These are phyloP conservation scores for Falco concolor DNA, from an alignment of 2,797 vertebrate genomes.

Conservation along the genomic window DNA sequence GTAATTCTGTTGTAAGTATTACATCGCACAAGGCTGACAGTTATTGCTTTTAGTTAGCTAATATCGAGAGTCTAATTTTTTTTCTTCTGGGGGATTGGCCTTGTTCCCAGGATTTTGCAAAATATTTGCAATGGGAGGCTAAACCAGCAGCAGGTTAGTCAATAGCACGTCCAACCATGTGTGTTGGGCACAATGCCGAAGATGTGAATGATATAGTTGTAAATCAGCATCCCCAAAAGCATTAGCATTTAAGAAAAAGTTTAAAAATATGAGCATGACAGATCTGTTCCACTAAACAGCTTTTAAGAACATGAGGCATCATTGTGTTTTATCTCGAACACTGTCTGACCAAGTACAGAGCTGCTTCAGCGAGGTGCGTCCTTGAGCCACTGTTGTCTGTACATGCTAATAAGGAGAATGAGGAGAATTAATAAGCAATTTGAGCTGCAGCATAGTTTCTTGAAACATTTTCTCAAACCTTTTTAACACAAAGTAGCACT, in stretches of 20 bases:
- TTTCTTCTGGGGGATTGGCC: slow-evolving; percentile 16
- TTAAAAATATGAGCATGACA: background rate
- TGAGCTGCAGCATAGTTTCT: background rate
- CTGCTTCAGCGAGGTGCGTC: slow-evolving; percentile 76
- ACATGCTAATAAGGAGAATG: slow-evolving; percentile 80
- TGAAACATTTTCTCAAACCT: background rate
- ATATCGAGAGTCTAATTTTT: background rate
- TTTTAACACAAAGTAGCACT: background rate
- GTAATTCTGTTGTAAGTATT: background rate
- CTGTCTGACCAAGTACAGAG: slow-evolving; percentile 25
- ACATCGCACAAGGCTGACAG: background rate
- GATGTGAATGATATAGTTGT: background rate
- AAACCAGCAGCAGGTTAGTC: slow-evolving; percentile 32
- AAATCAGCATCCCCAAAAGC: background rate
- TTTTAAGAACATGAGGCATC: slow-evolving; percentile 34
- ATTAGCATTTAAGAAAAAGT: background rate
- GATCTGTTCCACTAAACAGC: background rate
- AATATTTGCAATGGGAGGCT: slow-evolving; percentile 30
- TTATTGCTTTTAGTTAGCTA: slow-evolving; percentile 17
- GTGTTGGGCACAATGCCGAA: background rate
- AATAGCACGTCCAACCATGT: background rate
- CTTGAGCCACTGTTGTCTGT: slow-evolving; percentile 74
- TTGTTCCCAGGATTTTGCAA: slow-evolving; percentile 55
- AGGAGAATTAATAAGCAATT: slow-evolving; percentile 80
- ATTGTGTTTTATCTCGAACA: slow-evolving; percentile 31